These are phyloP conservation scores for Dunckerocampus dactyliophorus DNA, from an alignment of 2,113 vertebrate species.

Conservation along the genomic window DNA sequence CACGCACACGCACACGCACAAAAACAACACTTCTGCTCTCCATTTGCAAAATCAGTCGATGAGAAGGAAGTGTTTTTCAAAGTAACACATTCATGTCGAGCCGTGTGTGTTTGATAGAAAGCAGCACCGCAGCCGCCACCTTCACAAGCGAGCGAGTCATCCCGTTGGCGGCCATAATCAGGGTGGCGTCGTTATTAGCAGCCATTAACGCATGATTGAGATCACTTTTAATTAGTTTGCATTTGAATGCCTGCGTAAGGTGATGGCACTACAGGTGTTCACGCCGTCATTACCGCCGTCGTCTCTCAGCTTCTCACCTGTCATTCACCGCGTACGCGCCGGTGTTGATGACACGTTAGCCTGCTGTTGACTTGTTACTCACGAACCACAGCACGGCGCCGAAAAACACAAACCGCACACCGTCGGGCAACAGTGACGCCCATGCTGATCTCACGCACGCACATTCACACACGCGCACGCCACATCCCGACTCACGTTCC, in stretches of 20 bases:
- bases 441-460: neutral
- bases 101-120: neutral
- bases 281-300: slow-evolving; percentile 4
- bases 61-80: slow-evolving; percentile 5
- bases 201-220: neutral
- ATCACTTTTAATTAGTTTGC: neutral
- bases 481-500: neutral
- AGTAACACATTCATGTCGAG: neutral
- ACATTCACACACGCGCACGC: neutral
- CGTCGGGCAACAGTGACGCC: slow-evolving; percentile 1
- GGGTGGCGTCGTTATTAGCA: neutral
- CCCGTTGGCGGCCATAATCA: neutral
- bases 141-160: neutral
- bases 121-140: neutral
- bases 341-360: slow-evolving; percentile 52
- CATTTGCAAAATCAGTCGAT: slow-evolving; percentile 42
- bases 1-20: slow-evolving; percentile 15
- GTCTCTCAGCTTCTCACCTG: slow-evolving; percentile 32
- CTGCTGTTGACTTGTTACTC: slow-evolving; percentile 46
- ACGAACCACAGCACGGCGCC: slow-evolving; percentile 15
- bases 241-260: slow-evolving; percentile 2
- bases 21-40: slow-evolving; percentile 24
- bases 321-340: slow-evolving; percentile 38
- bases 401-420: slow-evolving; percentile 25
- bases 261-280: slow-evolving; percentile 10